Evolutionary conservation across 2,797 vertebrate species (phyloP), one percentile per base, ranked within the genome.

Genomic region (Orientallactaga sibirica): DNA sequence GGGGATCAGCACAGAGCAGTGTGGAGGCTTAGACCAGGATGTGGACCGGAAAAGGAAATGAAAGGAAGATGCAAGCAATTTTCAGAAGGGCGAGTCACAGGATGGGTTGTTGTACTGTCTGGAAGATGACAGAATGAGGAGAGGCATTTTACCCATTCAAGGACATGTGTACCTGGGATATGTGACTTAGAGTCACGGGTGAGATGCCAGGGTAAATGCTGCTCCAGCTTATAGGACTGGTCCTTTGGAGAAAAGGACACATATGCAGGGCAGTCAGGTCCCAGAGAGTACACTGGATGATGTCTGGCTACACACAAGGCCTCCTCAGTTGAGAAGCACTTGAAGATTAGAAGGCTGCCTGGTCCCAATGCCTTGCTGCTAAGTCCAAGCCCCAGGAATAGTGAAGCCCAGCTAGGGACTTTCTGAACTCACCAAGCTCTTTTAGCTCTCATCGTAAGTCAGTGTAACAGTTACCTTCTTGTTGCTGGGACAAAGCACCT

Each of bases 21-120:
- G 71, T 61, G 0, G 27, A 14, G 64, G 76, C 76, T 48, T 48
- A 12, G 76, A 84, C 16, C 64, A 90, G 94, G 86, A 52, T 6
- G 20, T 41, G 77, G n/a, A 58, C 22, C 27, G 37, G 76, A 66
- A 68, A 61, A 95, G 93, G 96, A 95, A 93, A 94, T 90, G 94
- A 94, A 93, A 71, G 24, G 12, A 61, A 70, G 89, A 52, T 43
- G 67, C 52, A 76, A 86, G 80, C 6, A 67, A 37, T 66, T 92
- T 71, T 66, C 29, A 33, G 92, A 37, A 33, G 0, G 24, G 67
- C 6, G 93, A 84, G 66, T 88, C 70, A 70, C 43, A 14, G 80
- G 0, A 70, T 37, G 18, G 80, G 1, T 1, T 16, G 10, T 5
- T 9, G 48, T 74, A 24, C 67, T 0, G 7, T 79, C 78, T 85